phyloP scores from a whole-genome alignment of 1,140 invertebrate species.

The Pollicipes pollicipes region DNA sequence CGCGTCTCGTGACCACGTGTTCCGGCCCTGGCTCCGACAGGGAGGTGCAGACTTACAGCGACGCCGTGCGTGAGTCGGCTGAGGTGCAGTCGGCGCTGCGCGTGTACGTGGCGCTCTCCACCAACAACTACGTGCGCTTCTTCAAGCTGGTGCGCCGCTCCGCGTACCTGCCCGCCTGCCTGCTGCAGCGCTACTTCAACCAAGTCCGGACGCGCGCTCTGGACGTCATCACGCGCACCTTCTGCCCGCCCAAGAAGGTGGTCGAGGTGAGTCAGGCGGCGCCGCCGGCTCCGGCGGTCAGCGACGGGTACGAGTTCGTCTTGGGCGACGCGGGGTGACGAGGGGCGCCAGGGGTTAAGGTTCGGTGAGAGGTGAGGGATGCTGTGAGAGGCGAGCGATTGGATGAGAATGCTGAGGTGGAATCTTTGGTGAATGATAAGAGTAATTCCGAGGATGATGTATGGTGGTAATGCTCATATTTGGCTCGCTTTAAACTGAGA shows the following conservation, averaged over 20 bases:
- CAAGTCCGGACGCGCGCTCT: constrained; percentile 60
- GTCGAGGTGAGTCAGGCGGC: constrained; percentile 10
- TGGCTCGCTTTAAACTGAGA: too few relatives aligned
- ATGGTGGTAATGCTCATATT: too few relatives aligned
- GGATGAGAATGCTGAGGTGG: too few relatives aligned
- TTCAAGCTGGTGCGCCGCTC: constrained; percentile 66
- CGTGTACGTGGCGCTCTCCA: constrained; percentile 60
- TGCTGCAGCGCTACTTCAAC: constrained; percentile 75
- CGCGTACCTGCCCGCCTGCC: constrained; percentile 73
- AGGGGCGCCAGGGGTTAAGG: too few relatives aligned
- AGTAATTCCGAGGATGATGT: too few relatives aligned
- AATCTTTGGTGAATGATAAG: too few relatives aligned
- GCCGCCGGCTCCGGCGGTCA: too few relatives aligned
- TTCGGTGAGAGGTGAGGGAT: too few relatives aligned
- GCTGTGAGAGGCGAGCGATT: too few relatives aligned
- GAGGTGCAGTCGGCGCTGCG: constrained; percentile 63
- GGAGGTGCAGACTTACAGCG: constrained; percentile 49
- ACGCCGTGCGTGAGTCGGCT: constrained; percentile 49
- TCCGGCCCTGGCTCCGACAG: too few relatives aligned
- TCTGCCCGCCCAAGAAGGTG: constrained; percentile 20
- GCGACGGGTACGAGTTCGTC: too few relatives aligned
- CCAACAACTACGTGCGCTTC: constrained; percentile 79
- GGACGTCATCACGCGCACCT: constrained; percentile 29
- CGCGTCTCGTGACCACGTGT: too few relatives aligned
- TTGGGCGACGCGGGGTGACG: not conserved